phyloP scores from a whole-genome alignment of 2,797 vertebrate genomes.

The Gymnopithys bicolor region DNA sequence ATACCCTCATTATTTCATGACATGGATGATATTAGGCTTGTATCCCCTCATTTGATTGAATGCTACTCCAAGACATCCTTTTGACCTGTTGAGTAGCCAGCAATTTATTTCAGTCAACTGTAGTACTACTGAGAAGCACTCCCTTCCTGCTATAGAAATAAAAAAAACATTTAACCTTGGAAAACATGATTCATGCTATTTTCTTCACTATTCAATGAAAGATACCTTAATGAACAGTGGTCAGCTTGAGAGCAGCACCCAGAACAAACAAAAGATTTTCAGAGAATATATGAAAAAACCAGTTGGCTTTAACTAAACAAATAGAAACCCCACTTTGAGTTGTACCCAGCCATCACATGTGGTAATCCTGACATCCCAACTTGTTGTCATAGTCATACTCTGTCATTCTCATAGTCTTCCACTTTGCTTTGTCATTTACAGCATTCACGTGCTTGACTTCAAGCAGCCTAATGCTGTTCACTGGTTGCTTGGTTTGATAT shows the following conservation, averaged over 20 bases:
- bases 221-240: neutral
- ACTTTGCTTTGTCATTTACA: neutral
- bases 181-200: neutral
- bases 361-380: neutral
- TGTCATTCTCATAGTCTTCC: neutral
- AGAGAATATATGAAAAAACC: neutral
- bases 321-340: neutral
- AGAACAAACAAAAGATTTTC: neutral
- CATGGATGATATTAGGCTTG: neutral
- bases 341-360: neutral
- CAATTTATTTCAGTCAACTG: neutral
- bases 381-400: neutral
- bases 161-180: neutral
- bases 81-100: neutral
- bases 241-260: neutral
- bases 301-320: neutral
- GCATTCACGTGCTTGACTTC: neutral
- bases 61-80: neutral
- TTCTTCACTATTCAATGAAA: neutral
- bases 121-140: neutral
- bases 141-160: neutral
- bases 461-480: neutral
- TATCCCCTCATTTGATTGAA: neutral
- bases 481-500: neutral
- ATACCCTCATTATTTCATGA: neutral